A percentile compares a stretch with the other conserved stretches of the same genome.
These are phyloP conservation scores for Sylvilagus bachmani DNA, from an alignment of 2,113 vertebrate genomes.

Conservation along the genomic window DNA sequence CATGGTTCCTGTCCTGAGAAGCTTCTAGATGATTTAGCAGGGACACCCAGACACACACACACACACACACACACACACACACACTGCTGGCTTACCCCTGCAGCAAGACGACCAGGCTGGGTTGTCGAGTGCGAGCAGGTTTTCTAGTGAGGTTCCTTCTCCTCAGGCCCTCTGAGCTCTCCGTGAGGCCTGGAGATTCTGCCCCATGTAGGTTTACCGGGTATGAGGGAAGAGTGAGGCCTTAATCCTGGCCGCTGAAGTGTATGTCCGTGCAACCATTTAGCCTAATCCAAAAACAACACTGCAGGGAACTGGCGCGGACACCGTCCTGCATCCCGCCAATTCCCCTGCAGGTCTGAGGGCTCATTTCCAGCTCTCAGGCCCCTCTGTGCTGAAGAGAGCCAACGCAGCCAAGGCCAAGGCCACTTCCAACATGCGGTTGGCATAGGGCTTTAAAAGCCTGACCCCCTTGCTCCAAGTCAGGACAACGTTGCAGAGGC, in stretches of 20 bases:
- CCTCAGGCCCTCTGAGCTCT: neutral
- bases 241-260: neutral
- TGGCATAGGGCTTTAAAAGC: neutral
- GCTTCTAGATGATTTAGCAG: neutral
- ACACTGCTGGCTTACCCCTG: fast-evolving
- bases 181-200: neutral
- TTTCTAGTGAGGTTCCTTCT: neutral
- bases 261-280: fast-evolving
- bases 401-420: neutral
- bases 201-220: neutral
- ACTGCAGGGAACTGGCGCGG: neutral
- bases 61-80: neutral
- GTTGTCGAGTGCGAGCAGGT: neutral
- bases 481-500: neutral
- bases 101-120: neutral
- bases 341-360: neutral
- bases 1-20: neutral
- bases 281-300: neutral
- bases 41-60: neutral
- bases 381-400: neutral
- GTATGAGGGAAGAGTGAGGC: neutral
- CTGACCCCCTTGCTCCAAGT: neutral
- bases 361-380: neutral
- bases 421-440: neutral
- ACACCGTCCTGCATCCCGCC: neutral